Evolutionary conservation across 2,888 invertebrate species (phyloP), one percentile per base, ranked within the genome.

Genomic region (Drosophila subquinaria): DNA sequence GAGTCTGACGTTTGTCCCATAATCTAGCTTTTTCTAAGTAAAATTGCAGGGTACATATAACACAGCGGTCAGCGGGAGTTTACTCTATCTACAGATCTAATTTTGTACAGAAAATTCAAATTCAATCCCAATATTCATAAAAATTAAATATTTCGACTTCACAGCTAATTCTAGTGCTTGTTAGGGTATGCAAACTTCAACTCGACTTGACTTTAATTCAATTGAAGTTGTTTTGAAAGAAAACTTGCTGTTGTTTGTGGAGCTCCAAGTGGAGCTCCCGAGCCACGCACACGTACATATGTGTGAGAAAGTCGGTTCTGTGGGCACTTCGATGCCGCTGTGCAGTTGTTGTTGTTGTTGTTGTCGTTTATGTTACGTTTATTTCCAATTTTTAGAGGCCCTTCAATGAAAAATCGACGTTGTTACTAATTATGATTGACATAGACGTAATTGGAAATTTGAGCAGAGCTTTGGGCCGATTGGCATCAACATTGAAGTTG

Each of bases 371-470:
- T 64, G 79, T 81, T 80, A 72, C 73, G 76, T 80, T 81, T 81
- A 82, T 79, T 73, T 81, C 63, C 36, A 67, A 55, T 73, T 82
- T 81, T 84, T 48, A 27, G 53, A 70, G 73, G 85, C 74, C 79
- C 86, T 84, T 81, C 84, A 91, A 88, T 90, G 86, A 90, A 84
- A 91, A 90, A 90, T 90, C 89, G 87, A 84, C 85, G 87, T 90
- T 91, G 89, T 90, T 91, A 89, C 87, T 91, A 91, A 91, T 91
- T 91, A 88, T 91, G 90, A 91, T 91, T 91, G 91, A 91, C 91
- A 91, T 82, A 79, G 79, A 86, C 80, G 81, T 91, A 90, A 91
- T 91, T 90, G 85, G 87, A 91, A 90, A 88, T 89, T 82, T 82
- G 78, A 86, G 81, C 76, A 72, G 65, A 86, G 89, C 89, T 83